Percentiles rank a stretch among this genome's conserved stretches.
Conservation (phyloP, 2,888 invertebrate species). For the Branchellion lobata region DNA sequence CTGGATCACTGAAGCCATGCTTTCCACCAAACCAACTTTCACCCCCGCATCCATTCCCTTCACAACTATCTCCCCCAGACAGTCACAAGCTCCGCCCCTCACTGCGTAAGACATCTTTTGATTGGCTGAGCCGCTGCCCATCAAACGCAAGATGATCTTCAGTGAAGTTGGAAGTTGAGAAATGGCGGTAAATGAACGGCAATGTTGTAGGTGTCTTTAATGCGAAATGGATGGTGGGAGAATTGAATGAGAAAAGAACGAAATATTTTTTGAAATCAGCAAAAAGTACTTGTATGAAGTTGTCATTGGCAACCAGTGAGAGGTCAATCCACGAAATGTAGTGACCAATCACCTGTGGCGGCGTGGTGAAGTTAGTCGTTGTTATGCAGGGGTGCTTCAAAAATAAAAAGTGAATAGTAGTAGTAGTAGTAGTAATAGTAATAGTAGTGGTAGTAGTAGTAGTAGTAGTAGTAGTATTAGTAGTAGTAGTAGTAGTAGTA, state of each 20-base stretch:
- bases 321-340: slow-evolving; percentile 69
- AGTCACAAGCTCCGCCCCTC: slow-evolving; percentile 65
- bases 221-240: too few relatives aligned
- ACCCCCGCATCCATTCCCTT: slow-evolving; percentile 68
- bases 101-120: neutral
- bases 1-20: slow-evolving; percentile 63
- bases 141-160: slow-evolving; percentile 26
- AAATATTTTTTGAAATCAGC: too few relatives aligned
- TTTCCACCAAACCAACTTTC: slow-evolving; percentile 65
- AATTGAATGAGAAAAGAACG: too few relatives aligned
- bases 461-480: neutral
- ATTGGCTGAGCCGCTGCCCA: slow-evolving; percentile 3
- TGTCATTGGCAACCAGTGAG: slow-evolving; percentile 66
- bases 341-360: slow-evolving; percentile 65
- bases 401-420: neutral
- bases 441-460: neutral
- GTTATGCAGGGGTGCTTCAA: neutral
- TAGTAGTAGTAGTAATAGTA: too few relatives aligned
- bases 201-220: too few relatives aligned
- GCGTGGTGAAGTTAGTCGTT: slow-evolving; percentile 58
- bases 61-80: slow-evolving; percentile 65
- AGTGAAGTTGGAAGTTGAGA: too few relatives aligned
- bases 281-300: slow-evolving; percentile 65
- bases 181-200: too few relatives aligned
- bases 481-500: too few relatives aligned